Conservation (phyloP, 2,113 vertebrate genomes). For the Brachyhypopomus occidentalis region DNA sequence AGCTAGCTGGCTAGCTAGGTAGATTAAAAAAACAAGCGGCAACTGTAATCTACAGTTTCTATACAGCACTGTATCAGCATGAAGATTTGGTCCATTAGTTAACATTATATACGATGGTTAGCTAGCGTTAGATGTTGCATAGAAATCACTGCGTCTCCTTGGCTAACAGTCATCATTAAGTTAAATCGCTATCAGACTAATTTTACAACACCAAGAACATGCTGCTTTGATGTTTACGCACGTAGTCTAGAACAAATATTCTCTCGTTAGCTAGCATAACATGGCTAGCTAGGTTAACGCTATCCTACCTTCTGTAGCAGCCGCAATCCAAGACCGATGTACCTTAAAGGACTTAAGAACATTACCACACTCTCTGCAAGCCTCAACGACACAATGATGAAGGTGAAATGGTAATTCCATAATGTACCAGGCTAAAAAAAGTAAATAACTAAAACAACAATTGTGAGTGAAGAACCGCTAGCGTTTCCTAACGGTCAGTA, state of each 20-base stretch:
- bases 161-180: no score
- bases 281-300: background rate
- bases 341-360: background rate
- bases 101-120: background rate
- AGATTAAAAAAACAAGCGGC: no score
- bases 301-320: conserved; percentile 31
- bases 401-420: background rate
- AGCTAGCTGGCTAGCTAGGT: no score
- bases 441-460: background rate
- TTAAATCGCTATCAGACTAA: no score
- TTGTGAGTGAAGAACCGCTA: background rate
- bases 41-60: no score
- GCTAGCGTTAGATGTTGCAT: background rate
- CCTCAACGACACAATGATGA: no score
- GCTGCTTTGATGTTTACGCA: background rate
- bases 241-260: no score
- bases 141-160: background rate
- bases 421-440: background rate
- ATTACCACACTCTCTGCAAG: background rate
- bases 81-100: no score
- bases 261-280: background rate
- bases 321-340: conserved; percentile 24
- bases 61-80: no score
- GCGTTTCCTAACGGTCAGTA: background rate
- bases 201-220: background rate